Base-by-base conservation (phyloP, 1,140 invertebrate genomes). In the Temnothorax longispinosus region DNA sequence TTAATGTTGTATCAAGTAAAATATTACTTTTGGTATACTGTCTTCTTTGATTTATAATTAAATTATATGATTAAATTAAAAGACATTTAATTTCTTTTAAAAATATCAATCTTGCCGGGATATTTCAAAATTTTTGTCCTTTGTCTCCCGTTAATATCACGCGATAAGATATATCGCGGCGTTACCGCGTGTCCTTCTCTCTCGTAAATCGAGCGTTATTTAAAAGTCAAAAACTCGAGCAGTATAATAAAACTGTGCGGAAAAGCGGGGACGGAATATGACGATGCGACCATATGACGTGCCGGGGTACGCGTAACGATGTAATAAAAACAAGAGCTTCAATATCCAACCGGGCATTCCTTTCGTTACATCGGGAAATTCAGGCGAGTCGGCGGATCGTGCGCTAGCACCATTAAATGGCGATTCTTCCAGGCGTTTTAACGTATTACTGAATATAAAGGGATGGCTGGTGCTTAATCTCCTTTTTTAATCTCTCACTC, bases 401-500 rank as follows among this genome's bases (percentile, higher is more conserved):
- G 27, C 32, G 41, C 35, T 5, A 54, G 78, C 35, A 13, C 47
- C 65, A 81, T 71, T 87, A 82, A 87, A 81, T 64, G 65, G 67
- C 85, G 71, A 87, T 87, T 69, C 38, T 87, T 84, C 67, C 67
- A 56, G 38, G 27, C 85, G 85, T 81, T 87, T 87, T 62, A 87
- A 87, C 65, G 47, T 87, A 82, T n/a, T 72, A 64, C 65, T 58
- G 85, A 82, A 87, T 87, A 82, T 84, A 87, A 87, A 87, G 50
- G 88, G 81, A 80, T 81, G 41, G 71, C 27, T 6, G 54, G 41
- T 18, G 54, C 62, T 67, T 78, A 78, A 77, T 86, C 82, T 75
- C 54, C 58, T 38, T 72, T 78, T 75, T 86, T 74, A 75, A 76
- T 88, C 87, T 86, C 44, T 54, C 64, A 27, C 80, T 64, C 41